Conservation (phyloP, 2,113 vertebrate genomes). For the Muscicapa adusta region DNA sequence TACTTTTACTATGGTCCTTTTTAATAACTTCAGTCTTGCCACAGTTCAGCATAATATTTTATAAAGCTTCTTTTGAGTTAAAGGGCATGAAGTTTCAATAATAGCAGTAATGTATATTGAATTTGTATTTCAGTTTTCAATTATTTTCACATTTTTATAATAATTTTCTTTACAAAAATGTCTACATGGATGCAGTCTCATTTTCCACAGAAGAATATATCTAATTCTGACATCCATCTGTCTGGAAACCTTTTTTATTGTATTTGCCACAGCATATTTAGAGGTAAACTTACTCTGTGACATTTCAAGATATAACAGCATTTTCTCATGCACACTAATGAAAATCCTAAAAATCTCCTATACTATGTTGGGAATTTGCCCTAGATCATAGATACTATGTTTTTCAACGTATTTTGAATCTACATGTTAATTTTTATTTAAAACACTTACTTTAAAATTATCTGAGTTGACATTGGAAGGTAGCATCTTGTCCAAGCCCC, state of each 20-base stretch:
- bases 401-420: neutral
- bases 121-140: slow-evolving; percentile 41
- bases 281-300: neutral
- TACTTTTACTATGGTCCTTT: neutral
- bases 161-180: neutral
- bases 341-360: neutral
- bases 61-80: slow-evolving; percentile 33
- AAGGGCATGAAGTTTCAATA: slow-evolving; percentile 45
- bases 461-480: neutral
- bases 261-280: slow-evolving; percentile 28
- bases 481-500: neutral
- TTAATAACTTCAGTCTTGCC: slow-evolving; percentile 11
- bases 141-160: slow-evolving; percentile 25
- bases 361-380: neutral
- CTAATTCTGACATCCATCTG: slow-evolving; percentile 41
- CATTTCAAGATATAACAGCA: neutral
- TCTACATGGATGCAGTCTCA: neutral
- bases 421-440: neutral
- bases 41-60: slow-evolving; percentile 26
- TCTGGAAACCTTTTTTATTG: slow-evolving; percentile 33
- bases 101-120: neutral
- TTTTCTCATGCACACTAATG: neutral
- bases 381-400: neutral
- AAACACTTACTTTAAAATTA: neutral
- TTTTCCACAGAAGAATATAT: slow-evolving; percentile 15